Base-by-base conservation (phyloP, 2,113 vertebrate species). In the Ailurus styani region DNA sequence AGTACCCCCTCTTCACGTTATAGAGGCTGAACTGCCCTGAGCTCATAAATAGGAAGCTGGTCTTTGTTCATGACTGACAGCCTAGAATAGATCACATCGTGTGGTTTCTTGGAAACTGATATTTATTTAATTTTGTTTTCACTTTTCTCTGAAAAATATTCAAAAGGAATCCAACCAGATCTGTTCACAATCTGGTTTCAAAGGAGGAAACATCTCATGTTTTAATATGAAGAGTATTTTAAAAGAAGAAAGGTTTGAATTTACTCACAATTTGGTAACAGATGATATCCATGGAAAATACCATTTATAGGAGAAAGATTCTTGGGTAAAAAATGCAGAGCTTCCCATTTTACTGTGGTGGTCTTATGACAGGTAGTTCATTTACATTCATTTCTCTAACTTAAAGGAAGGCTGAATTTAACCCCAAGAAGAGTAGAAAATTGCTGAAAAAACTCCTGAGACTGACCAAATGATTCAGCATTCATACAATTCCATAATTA, bases 401-500 rank as follows among this genome's bases (percentile, higher is more conserved):
- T 45, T 90, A 96, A 97, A 94, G 64, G 55, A 52, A 64, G 52
- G 27, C 29, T 96, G 45, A 97, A 64, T 31, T 40, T 4, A 91
- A 66, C 45, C 12, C 64, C 60, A 94, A 84, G 47, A 17, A 98
- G 17, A 94, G 1, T 31, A 72, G 7, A 34, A 40, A 94, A 55
- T 47, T 90, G 20, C 23, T 45, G 78, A 72, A 85, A 85, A 45
- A 11, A 81, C 73, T 70, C 86, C 5, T 4, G 87, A 87, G 27
- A 89, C 31, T 78, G 90, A 82, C 90, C n/a, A 96, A 55, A 57
- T 11, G 40, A 97, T 84, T 86, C 45, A 8, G 18, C 84, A 52
- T 95, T 97, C 83, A 93, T 5, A 42, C 2, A 95, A 57, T 78
- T 93, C 91, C n/a, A 91, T 87, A 64, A 95, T 73, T 97, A 96